Evolutionary conservation across 2,888 invertebrate genomes (phyloP), one percentile per base, ranked within the genome.

Genomic region (Ectemnius continuus): DNA sequence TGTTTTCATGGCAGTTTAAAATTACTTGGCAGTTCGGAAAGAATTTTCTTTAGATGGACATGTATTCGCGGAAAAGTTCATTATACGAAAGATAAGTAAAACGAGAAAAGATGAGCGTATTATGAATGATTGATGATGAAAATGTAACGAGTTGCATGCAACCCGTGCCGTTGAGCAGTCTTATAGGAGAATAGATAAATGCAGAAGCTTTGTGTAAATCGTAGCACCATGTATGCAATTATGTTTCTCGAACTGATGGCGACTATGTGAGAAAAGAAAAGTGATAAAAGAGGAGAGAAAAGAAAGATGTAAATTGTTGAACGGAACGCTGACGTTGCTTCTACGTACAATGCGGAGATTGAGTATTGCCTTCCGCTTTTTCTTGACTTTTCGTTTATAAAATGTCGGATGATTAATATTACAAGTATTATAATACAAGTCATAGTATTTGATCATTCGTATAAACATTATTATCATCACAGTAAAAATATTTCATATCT

Each of bases 381-480:
- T 68, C 71, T 74, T 72, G 58, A 73, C 67, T 67, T 70, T 61
- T 83, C 69, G 65, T 72, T 85, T 86, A 86, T 77, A 87, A 89
- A 86, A 86, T 78, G 72, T 85, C 61, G 80, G 79, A 82, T 86
- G 81, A 85, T 85, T 85, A 86, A 86, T 84, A 85, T 85, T 84
- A 84, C 84, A 84, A 84, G 87, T 84, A 84, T 85, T 87, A 88
- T 87, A 82, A 85, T 88, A 87, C 86, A 87, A 87, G 81, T 88
- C 84, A 84, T 85, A 89, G 80, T 85, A 87, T 87, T 87, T 89
- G 86, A 87, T 89, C 88, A 82, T 88, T 52, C 85, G 88, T 91
- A 91, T 88, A 90, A 91, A 91, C 90, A 90, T 91, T 91, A 91
- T 91, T 90, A 91, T 91, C 91, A 91, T 91, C 91, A 91, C 91